Conservation (phyloP, 2,888 invertebrate species). For the Papilio gigon region DNA sequence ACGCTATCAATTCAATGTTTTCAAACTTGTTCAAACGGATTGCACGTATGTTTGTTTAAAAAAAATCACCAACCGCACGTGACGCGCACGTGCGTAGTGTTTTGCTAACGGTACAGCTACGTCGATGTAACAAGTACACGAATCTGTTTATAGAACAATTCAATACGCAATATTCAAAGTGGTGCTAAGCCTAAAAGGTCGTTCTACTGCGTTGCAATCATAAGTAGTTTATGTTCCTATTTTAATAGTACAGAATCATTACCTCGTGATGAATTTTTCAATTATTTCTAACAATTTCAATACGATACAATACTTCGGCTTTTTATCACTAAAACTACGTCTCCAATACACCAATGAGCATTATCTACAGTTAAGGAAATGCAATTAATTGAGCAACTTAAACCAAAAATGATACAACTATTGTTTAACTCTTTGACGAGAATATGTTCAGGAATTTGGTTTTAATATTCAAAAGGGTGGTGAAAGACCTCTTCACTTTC, state of each 20-base stretch:
- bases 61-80: conserved; percentile 24
- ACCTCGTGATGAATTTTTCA: background rate
- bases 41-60: conserved; percentile 24
- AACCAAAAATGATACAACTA: conserved; percentile 47
- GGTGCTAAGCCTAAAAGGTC: conserved; percentile 11
- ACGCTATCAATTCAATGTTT: conserved; percentile 19
- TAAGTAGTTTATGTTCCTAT: conserved; percentile 9
- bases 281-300: conserved; percentile 10
- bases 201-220: background rate
- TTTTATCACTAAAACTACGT: conserved; percentile 26
- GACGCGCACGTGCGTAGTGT: conserved; percentile 35
- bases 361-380: conserved; percentile 61
- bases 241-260: background rate
- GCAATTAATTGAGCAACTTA: conserved; percentile 77
- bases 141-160: conserved; percentile 27
- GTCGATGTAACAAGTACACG: conserved; percentile 18
- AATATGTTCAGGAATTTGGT: conserved; percentile 78
- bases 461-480: conserved; percentile 74
- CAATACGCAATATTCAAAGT: conserved; percentile 1
- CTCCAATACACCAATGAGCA: conserved; percentile 39
- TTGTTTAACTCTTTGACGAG: conserved; percentile 69
- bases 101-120: conserved; percentile 35
- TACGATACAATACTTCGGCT: conserved; percentile 23
- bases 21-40: background rate
- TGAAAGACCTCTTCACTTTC: conserved; percentile 77